These are phyloP conservation scores for Calcarius ornatus DNA, from an alignment of 2,113 vertebrate genomes.

Conservation along the genomic window DNA sequence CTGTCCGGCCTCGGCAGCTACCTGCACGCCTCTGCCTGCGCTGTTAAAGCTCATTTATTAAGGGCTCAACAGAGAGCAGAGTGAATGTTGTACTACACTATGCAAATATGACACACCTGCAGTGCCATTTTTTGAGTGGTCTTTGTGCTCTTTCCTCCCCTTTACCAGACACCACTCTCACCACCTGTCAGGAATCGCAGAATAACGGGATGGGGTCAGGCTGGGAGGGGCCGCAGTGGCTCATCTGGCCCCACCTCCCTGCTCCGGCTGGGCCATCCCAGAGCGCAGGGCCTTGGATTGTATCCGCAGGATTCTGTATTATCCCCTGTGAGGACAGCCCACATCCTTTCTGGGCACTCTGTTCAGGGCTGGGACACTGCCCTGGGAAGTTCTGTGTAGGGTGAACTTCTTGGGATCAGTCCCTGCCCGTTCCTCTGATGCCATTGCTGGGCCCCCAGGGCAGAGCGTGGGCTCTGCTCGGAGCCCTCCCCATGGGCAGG, in stretches of 20 bases:
- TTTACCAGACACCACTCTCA: too few relatives aligned
- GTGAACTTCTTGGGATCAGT: not conserved
- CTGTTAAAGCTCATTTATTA: not conserved
- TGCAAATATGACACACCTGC: not conserved
- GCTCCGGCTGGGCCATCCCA: too few relatives aligned
- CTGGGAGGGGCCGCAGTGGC: not conserved
- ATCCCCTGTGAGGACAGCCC: too few relatives aligned
- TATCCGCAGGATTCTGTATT: not conserved
- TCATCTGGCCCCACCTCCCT: not conserved
- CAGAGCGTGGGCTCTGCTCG: not conserved
- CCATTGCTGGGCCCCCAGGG: not conserved
- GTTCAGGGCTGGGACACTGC: not conserved
- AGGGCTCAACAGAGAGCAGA: not conserved
- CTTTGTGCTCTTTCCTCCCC: not conserved
- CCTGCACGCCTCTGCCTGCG: not conserved
- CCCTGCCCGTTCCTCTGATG: not conserved
- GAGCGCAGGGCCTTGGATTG: not conserved
- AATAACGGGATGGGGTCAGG: too few relatives aligned
- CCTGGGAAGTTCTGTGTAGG: not conserved
- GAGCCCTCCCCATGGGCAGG: not conserved
- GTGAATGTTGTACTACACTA: accelerated
- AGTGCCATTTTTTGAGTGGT: accelerated
- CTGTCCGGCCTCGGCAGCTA: not conserved
- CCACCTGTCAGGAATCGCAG: accelerated
- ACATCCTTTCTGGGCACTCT: not conserved